Evolutionary conservation across 2,113 vertebrate species (phyloP).

Genomic region (Rhodinocichla rosea): DNA sequence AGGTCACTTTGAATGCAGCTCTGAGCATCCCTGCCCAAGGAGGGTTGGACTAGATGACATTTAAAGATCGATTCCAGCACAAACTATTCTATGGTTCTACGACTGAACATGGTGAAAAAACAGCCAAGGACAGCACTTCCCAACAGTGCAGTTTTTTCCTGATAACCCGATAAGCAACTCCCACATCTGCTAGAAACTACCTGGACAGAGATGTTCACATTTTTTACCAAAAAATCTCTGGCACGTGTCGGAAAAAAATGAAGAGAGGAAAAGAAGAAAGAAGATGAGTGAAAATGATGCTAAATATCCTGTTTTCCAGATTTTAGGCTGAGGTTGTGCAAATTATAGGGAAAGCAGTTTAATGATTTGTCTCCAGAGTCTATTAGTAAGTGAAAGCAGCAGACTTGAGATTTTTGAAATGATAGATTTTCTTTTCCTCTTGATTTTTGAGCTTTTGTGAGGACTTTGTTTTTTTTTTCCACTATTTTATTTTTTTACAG

Average conservation of each 20-base stretch:
- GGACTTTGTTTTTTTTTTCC: background rate
- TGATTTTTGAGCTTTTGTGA: rapidly evolving
- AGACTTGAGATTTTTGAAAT: background rate
- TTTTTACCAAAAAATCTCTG: background rate
- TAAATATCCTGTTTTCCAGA: background rate
- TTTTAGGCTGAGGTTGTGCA: background rate
- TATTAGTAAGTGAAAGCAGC: background rate
- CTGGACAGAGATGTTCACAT: background rate
- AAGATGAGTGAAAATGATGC: background rate
- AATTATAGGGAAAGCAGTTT: background rate
- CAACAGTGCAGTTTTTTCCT: background rate
- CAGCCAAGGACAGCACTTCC: background rate
- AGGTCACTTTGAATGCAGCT: background rate
- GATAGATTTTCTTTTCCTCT: background rate
- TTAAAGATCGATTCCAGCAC: background rate
- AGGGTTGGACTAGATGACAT: background rate
- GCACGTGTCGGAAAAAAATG: background rate
- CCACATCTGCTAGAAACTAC: background rate
- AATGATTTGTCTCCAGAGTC: background rate
- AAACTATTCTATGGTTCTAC: background rate
- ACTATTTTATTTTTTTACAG: background rate
- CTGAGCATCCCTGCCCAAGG: background rate
- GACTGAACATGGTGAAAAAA: background rate
- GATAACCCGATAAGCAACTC: background rate
- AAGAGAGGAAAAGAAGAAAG: background rate